phyloP scores from a whole-genome alignment of 2,888 invertebrate genomes.

The Eubasilissa splendida region DNA sequence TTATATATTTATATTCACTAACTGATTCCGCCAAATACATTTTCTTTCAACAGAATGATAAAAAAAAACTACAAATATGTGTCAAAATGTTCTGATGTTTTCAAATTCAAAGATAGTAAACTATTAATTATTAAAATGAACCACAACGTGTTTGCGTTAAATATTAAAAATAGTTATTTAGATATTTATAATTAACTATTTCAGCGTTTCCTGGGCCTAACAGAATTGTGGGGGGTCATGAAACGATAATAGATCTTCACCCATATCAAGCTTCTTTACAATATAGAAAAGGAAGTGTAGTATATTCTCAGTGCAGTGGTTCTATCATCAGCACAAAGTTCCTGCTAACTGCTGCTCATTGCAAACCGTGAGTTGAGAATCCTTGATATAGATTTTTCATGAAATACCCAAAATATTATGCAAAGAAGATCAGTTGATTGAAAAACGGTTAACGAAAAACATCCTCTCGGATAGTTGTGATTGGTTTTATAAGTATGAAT shows the following conservation, averaged over 20 bases:
- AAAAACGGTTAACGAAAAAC: too few relatives aligned
- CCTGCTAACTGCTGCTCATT: conserved; percentile 61
- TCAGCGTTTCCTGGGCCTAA: neutral
- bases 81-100: too few relatives aligned
- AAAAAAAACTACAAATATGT: too few relatives aligned
- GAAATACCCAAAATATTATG: neutral
- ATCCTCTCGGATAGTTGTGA: too few relatives aligned
- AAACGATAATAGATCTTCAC: conserved; percentile 62
- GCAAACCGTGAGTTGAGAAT: conserved; percentile 53
- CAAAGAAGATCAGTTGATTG: too few relatives aligned
- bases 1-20: too few relatives aligned
- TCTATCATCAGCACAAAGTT: conserved; percentile 61
- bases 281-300: conserved; percentile 35
- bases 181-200: neutral
- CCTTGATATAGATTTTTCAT: neutral
- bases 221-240: conserved; percentile 64
- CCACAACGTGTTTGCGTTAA: too few relatives aligned
- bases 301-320: conserved; percentile 60
- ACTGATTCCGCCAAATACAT: too few relatives aligned
- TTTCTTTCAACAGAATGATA: too few relatives aligned
- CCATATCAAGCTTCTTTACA: conserved; percentile 64
- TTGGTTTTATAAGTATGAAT: too few relatives aligned
- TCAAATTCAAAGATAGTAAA: too few relatives aligned
- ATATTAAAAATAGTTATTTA: neutral
- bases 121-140: too few relatives aligned